Base-by-base conservation (phyloP, 2,797 vertebrate genomes). In the Lates japonicus region DNA sequence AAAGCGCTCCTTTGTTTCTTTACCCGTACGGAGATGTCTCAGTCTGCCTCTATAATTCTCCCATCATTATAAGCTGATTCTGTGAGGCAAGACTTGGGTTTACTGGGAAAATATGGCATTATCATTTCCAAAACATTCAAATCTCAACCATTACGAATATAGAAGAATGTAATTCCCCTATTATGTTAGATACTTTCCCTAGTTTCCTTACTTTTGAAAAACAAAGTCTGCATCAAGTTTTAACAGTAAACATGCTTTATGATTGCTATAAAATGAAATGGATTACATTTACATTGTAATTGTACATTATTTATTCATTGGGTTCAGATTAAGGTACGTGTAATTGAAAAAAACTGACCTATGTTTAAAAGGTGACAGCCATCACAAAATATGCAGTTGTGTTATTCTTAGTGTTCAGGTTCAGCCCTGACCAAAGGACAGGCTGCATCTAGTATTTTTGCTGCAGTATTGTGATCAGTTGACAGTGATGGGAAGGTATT, bases 401-500 rank as follows among this genome's bases (percentile, higher is more conserved):
- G 9, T 68, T 65, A n/a, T 48, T 67, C 10, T 46, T 61, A 11
- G 31, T 31, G 41, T 64, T 61, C 49, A 25, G 12, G 17, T 33
- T 29, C 1, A 41, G 59, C 19, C 29, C 46, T 73, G 55, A 54
- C 60, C 41, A 16, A 10, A 60, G 42, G 58, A 8, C 12, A 20
- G 19, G 1, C 33, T 5, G 4, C 8, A 51, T 11, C 10, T 22
- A 16, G 16, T 60, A 6, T 33, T 16, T 48, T 13, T 48, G 13
- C 25, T 8, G 14, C 29, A 39, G 58, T n/a, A 31, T 72, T 78
- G 46, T 76, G 77, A 46, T 76, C 67, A 67, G 55, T 82, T 64
- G 74, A 55, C 82, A 82, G 75, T 87, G 83, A 88, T 78, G 49
- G 77, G 57, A 64, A 63, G 42, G 51, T 78, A 39, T 87, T 84